Evolutionary conservation across 35 echinoderm and acorn worm species (phyloP).

Genomic region (Stichopus chloronotus): DNA sequence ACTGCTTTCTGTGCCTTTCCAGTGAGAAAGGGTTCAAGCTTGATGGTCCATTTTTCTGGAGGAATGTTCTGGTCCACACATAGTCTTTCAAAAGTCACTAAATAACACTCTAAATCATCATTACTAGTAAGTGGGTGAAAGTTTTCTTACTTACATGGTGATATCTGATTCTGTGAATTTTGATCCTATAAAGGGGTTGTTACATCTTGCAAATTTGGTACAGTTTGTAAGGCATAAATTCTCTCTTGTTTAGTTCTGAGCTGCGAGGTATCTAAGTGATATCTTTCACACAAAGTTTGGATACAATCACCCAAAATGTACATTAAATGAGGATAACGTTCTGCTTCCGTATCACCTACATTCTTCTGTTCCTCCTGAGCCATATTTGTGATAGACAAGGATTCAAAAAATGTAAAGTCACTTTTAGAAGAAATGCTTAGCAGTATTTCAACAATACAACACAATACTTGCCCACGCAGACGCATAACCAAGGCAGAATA

Average conservation of each 20-base stretch:
- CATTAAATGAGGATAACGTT: background rate
- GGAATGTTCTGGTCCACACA: slow-evolving; percentile 26
- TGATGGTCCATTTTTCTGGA: background rate
- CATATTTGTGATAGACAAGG: slow-evolving; percentile 10
- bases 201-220: slow-evolving; percentile 22
- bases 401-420: background rate
- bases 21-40: slow-evolving; percentile 18
- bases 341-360: background rate
- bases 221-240: slow-evolving; percentile 12
- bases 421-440: background rate
- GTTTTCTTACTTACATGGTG: slow-evolving; percentile 12
- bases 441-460: background rate
- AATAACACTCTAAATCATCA: slow-evolving; percentile 41
- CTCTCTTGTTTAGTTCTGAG: background rate
- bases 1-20: slow-evolving; percentile 28
- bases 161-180: slow-evolving; percentile 16
- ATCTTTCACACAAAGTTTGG: background rate
- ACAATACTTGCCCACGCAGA: background rate
- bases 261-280: background rate
- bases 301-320: background rate
- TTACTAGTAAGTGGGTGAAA: background rate
- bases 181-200: background rate
- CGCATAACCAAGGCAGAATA: slow-evolving; percentile 1
- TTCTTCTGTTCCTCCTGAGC: slow-evolving; percentile 17
- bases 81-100: slow-evolving; percentile 10